Conservation (phyloP, 2,888 invertebrate genomes). For the Lordiphosa andalusiaca region DNA sequence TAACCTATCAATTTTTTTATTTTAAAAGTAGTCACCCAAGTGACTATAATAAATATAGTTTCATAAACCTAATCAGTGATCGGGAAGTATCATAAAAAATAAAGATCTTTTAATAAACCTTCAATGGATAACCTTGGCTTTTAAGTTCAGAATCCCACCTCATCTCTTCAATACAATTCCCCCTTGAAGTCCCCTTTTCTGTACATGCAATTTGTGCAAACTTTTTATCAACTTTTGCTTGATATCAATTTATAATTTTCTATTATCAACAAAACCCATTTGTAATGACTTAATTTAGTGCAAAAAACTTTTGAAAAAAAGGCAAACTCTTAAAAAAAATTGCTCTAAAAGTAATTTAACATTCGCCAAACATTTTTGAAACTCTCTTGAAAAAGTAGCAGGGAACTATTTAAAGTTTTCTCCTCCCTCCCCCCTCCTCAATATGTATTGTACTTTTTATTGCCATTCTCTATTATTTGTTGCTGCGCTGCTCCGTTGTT, state of each 20-base stretch:
- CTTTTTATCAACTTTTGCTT: slow-evolving; percentile 19
- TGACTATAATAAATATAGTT: no score
- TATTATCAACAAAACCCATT: slow-evolving; percentile 58
- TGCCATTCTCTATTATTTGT: slow-evolving; percentile 69
- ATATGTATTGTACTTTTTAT: slow-evolving; percentile 71
- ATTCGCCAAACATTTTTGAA: slow-evolving; percentile 36
- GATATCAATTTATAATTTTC: slow-evolving; percentile 56
- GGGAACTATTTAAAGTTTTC: slow-evolving; percentile 66
- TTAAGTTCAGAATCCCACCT: no score
- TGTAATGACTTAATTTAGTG: slow-evolving; percentile 70
- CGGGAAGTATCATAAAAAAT: no score
- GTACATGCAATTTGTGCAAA: not conserved
- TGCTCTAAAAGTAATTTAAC: slow-evolving; percentile 63
- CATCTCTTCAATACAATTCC: not conserved
- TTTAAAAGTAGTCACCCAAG: no score
- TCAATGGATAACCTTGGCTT: no score
- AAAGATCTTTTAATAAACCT: no score
- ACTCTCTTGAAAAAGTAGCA: slow-evolving; percentile 64
- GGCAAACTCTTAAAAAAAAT: slow-evolving; percentile 25
- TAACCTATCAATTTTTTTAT: no score
- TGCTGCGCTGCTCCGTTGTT: slow-evolving; percentile 39
- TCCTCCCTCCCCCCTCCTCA: slow-evolving; percentile 30
- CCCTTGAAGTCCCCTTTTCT: not conserved
- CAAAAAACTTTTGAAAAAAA: slow-evolving; percentile 47
- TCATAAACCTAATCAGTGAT: no score